Evolutionary conservation across 2,888 invertebrate genomes (phyloP), one percentile per base, ranked within the genome.

Genomic region (Drosophila mercatorum): DNA sequence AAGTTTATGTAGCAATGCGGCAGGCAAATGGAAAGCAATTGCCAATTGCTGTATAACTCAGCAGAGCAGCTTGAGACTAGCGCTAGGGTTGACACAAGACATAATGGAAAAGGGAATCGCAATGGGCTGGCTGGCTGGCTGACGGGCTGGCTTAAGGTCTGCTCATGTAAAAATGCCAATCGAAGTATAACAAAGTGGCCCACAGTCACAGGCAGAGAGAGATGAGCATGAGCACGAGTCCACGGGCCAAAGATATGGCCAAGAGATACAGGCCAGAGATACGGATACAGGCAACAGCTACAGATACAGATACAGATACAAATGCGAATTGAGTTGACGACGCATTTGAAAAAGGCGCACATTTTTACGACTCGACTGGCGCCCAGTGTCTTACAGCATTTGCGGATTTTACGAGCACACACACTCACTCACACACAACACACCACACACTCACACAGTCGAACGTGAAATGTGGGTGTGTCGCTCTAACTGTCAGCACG

Each of bases 361-460:
- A 76, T 60, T 85, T 82, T 82, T 82, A 82, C 65, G 85, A 80
- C 80, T 67, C 68, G 68, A 69, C 82, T 82, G 82, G 82, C 82
- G 82, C 82, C 82, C 76, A 84, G 71, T 73, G 72, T 81, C 81
- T 81, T 83, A 55, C 62, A 67, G 79, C 71, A 69, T 76, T 70
- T 70, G 78, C 72, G 69, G 61, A 78, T 73, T 83, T 81, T 81
- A 81, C 76, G 81, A 84, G 72, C 60, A 40, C 40, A 59, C 56
- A 52, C 43, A 31, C 31, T 44, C 17, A 38, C 11, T 10, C 5
- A 65, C 46, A 47, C 53, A 46, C 46, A 49, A 52, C 55, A 53
- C 26, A 47, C 17, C 22, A 65, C 46, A 47, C 22, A 36, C 11
- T 14, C 5, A 49, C 44, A 52, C 49, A 43, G 57, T 72, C 55